phyloP scores from a whole-genome alignment of 2,797 vertebrate species.

The Clangula hyemalis region DNA sequence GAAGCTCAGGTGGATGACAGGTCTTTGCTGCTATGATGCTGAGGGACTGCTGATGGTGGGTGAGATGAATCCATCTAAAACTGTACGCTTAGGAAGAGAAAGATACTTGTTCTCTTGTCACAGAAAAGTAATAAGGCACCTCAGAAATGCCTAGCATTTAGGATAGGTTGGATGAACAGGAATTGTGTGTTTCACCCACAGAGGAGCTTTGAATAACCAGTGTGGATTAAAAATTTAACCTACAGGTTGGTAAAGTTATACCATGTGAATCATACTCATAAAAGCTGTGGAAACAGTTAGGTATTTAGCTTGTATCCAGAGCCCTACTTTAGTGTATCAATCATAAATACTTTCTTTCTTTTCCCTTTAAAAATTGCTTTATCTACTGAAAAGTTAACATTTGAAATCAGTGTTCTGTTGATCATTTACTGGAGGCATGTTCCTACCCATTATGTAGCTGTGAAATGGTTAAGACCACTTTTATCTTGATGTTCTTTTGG shows the following conservation, averaged over 20 bases:
- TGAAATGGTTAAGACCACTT: slow-evolving; percentile 9
- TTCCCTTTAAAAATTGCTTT: not conserved
- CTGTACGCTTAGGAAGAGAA: not conserved
- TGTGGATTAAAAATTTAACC: slow-evolving; percentile 5
- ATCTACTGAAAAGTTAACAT: not conserved
- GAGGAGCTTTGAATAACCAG: not conserved
- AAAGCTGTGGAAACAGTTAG: slow-evolving; percentile 31
- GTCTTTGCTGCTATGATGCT: not conserved
- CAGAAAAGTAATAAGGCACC: not conserved
- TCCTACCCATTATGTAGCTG: not conserved
- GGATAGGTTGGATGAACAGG: not conserved
- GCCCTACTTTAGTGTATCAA: not conserved
- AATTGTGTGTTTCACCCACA: not conserved
- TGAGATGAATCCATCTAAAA: not conserved
- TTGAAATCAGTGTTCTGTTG: slow-evolving; percentile 12
- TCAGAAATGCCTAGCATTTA: not conserved
- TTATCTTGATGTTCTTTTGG: not conserved
- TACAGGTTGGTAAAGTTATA: not conserved
- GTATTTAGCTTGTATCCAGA: slow-evolving; percentile 26
- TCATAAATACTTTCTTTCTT: not conserved
- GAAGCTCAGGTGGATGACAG: not conserved
- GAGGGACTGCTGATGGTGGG: not conserved
- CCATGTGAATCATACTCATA: slow-evolving; percentile 20
- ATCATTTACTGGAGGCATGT: not conserved
- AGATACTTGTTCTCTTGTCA: not conserved